phyloP scores from a whole-genome alignment of 1,140 invertebrate species.

The Brachionus rotundiformis region DNA sequence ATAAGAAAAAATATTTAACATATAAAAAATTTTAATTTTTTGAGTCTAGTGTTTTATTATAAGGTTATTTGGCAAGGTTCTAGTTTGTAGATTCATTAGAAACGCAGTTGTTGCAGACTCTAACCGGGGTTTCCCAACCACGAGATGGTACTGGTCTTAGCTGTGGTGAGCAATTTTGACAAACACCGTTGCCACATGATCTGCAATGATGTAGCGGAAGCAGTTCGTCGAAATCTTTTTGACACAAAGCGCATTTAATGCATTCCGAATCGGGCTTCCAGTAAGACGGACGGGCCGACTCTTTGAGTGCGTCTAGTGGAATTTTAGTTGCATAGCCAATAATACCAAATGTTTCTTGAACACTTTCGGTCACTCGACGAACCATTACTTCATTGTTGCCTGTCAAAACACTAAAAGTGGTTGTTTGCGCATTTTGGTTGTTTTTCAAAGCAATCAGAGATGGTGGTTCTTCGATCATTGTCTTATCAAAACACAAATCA shows the following conservation, averaged over 20 bases:
- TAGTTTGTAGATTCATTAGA: constrained; percentile 31
- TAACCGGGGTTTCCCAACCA: constrained; percentile 66
- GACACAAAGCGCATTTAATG: constrained; percentile 71
- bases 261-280: constrained; percentile 78
- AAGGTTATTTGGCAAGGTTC: neutral
- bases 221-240: constrained; percentile 66
- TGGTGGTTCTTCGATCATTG: constrained; percentile 48
- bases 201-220: constrained; percentile 75
- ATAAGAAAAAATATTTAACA: neutral
- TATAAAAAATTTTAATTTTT: neutral
- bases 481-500: constrained; percentile 66
- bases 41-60: neutral
- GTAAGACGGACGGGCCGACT: constrained; percentile 75
- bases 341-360: constrained; percentile 63
- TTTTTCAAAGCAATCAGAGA: constrained; percentile 13
- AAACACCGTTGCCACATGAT: constrained; percentile 66
- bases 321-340: constrained; percentile 64
- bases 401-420: neutral
- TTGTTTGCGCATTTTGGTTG: neutral
- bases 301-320: constrained; percentile 73
- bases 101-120: constrained; percentile 64
- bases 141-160: constrained; percentile 61
- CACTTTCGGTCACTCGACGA: constrained; percentile 63
- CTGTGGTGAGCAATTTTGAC: constrained; percentile 63
- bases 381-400: constrained; percentile 56